Evolutionary conservation across 1,140 invertebrate species (phyloP).

Genomic region (Drosophila santomea): DNA sequence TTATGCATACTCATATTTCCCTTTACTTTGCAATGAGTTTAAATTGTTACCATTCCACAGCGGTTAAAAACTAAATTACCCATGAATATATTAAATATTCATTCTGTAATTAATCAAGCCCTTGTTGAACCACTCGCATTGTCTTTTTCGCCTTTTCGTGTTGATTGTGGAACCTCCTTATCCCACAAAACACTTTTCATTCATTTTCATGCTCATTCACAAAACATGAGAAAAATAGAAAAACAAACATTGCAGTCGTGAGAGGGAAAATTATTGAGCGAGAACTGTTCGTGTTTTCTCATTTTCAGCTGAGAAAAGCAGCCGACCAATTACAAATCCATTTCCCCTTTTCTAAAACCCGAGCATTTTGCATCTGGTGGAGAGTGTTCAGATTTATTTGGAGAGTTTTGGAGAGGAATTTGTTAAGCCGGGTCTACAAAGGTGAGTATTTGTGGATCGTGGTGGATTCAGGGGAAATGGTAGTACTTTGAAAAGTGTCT

Average conservation of each 20-base stretch:
- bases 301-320: slow-evolving; percentile 8
- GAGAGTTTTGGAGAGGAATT: slow-evolving; percentile 4
- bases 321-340: slow-evolving; percentile 62
- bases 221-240: slow-evolving; percentile 33
- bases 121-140: slow-evolving; percentile 27
- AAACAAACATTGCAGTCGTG: slow-evolving; percentile 26
- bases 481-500: neutral
- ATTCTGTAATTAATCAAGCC: slow-evolving; percentile 34
- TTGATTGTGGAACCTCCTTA: slow-evolving; percentile 40
- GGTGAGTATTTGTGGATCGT: slow-evolving; percentile 19
- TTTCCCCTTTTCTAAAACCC: slow-evolving; percentile 47
- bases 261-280: slow-evolving; percentile 3
- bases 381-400: slow-evolving; percentile 19
- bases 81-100: slow-evolving; percentile 15
- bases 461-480: neutral
- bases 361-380: slow-evolving; percentile 26
- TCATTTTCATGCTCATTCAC: slow-evolving; percentile 72
- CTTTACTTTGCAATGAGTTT: too few relatives aligned
- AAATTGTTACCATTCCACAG: neutral
- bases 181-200: slow-evolving; percentile 61
- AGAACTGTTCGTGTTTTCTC: slow-evolving; percentile 13
- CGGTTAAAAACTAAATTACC: slow-evolving; percentile 19
- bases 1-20: too few relatives aligned
- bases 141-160: slow-evolving; percentile 24
- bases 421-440: slow-evolving; percentile 42